These are phyloP conservation scores for Rousettus leschenaultii DNA, from an alignment of 2,113 vertebrate species.

Conservation along the genomic window DNA sequence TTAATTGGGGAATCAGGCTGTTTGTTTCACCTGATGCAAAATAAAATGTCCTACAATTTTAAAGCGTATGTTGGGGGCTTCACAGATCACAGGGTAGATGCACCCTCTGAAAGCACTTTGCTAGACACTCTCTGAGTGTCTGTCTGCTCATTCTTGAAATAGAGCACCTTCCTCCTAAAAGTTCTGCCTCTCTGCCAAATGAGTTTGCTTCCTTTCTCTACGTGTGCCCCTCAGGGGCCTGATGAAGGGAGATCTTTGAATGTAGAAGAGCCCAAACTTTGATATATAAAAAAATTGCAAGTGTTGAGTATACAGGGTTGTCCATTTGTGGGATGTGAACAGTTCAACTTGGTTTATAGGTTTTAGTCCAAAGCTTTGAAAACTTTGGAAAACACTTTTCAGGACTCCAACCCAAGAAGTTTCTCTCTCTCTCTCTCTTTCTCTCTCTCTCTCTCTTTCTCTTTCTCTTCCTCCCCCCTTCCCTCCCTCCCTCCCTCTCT, in stretches of 20 bases:
- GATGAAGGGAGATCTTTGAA: background rate
- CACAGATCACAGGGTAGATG: background rate
- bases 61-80: background rate
- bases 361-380: conserved; percentile 45
- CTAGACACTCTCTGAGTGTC: background rate
- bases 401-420: background rate
- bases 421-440: background rate
- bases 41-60: background rate
- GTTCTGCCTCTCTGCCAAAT: background rate
- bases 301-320: background rate
- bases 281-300: conserved; percentile 5
- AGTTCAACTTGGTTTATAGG: background rate
- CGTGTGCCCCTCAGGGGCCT: background rate
- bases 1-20: background rate
- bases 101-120: background rate
- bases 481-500: background rate
- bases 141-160: background rate
- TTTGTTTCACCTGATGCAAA: background rate
- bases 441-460: no score
- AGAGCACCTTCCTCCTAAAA: background rate
- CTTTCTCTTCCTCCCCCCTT: background rate
- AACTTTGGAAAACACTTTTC: conserved; percentile 16
- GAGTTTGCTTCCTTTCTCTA: background rate
- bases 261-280: background rate
- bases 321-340: background rate